A percentile compares a stretch with the other conserved stretches of the same genome.
Conservation (phyloP, 2,888 invertebrate genomes). For the Aspidapion aeneum region DNA sequence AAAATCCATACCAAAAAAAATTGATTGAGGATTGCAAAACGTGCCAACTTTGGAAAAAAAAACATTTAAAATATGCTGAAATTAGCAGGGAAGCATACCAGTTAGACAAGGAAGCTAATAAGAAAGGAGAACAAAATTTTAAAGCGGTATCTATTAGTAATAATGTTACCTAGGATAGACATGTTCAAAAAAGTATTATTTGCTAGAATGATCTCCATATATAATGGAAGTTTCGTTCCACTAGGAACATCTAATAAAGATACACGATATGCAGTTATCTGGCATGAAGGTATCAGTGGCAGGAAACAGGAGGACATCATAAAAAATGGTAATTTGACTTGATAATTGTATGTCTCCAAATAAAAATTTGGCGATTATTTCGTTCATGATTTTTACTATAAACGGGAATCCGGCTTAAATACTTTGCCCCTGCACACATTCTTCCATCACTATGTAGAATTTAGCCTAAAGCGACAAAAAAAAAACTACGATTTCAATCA, state of each 20-base stretch:
- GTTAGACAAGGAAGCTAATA: background rate
- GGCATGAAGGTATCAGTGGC: conserved; percentile 31
- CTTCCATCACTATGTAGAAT: conserved; percentile 9
- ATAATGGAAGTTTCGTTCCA: conserved; percentile 27
- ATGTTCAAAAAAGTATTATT: conserved; percentile 26
- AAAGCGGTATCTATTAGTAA: conserved; percentile 9
- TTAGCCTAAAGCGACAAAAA: conserved; percentile 13
- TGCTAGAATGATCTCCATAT: conserved; percentile 19
- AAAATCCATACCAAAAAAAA: background rate
- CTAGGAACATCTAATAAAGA: conserved; percentile 19
- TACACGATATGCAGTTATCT: conserved; percentile 22
- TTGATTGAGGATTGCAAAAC: background rate
- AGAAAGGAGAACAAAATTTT: background rate
- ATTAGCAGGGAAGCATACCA: background rate
- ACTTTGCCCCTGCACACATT: conserved; percentile 8
- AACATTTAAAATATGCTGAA: background rate
- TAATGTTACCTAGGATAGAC: conserved; percentile 27
- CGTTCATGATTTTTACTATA: background rate
- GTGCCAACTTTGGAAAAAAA: conserved; percentile 1
- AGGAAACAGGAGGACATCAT: conserved; percentile 27
- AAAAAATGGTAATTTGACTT: conserved; percentile 8
- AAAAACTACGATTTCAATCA: conserved; percentile 17
- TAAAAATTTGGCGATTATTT: conserved; percentile 7
- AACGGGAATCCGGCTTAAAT: conserved; percentile 8
- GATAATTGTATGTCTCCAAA: conserved; percentile 9